phyloP scores from a whole-genome alignment of 2,797 vertebrate species.

The Sus cebifrons region DNA sequence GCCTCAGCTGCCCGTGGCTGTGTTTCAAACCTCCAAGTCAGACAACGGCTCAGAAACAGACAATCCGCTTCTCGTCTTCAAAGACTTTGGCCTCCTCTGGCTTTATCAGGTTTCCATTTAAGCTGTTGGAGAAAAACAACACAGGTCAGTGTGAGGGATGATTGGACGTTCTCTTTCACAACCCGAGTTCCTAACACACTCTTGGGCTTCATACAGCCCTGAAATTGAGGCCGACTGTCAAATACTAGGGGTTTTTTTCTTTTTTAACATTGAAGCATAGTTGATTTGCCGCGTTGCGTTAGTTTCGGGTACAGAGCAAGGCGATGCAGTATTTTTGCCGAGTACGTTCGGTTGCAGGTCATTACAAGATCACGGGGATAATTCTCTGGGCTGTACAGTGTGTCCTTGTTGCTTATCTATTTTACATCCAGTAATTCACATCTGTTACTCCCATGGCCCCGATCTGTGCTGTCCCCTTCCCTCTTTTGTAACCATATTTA shows the following conservation, averaged over 20 bases:
- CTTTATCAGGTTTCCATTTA: slow-evolving; percentile 89
- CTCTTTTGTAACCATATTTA: neutral
- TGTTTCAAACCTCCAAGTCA: too few species aligned
- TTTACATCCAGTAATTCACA: neutral
- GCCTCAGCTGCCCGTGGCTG: neutral
- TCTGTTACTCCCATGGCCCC: neutral
- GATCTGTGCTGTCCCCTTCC: neutral
- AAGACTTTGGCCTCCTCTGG: slow-evolving; percentile 90
- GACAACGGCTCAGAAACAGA: slow-evolving; percentile 87
- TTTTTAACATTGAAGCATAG: neutral
- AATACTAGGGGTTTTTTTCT: neutral
- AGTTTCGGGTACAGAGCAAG: neutral
- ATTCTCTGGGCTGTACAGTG: neutral
- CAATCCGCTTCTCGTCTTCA: slow-evolving; percentile 88
- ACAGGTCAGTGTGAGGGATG: neutral
- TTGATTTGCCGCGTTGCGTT: neutral
- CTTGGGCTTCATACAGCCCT: neutral
- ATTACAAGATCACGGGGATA: neutral
- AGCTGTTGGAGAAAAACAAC: slow-evolving; percentile 79
- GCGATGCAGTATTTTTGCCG: neutral
- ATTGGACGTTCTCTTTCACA: neutral
- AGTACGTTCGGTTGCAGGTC: neutral
- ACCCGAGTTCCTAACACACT: accelerated
- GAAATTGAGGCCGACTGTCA: neutral
- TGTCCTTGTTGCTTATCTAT: neutral